Evolutionary conservation across 2,113 vertebrate genomes (phyloP).

Genomic region (Prochilodus magdalenae): DNA sequence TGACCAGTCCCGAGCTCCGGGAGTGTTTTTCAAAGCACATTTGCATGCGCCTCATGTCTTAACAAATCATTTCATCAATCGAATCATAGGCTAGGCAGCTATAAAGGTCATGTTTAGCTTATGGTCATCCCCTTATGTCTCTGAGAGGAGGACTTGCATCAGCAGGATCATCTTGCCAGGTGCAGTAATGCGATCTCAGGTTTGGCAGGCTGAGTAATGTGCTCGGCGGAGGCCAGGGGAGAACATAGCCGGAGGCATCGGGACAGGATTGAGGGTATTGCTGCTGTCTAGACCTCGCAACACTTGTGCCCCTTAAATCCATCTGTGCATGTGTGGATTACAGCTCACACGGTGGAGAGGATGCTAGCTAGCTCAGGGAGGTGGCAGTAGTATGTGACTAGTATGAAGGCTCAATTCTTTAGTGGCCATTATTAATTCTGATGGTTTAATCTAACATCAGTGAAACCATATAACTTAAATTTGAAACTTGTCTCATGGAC

Average conservation of each 20-base stretch:
- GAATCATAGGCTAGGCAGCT: not conserved
- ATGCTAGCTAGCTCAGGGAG: not conserved
- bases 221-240: constrained; percentile 34
- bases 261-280: constrained; percentile 46
- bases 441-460: no score
- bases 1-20: not conserved
- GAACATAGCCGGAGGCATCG: constrained; percentile 35
- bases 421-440: no score
- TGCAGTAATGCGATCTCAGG: constrained; percentile 35
- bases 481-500: no score
- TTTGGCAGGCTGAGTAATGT: constrained; percentile 36
- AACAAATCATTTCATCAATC: constrained; percentile 25
- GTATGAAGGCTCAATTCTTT: not conserved
- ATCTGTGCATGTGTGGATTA: constrained; percentile 36
- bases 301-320: constrained; percentile 47
- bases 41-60: not conserved
- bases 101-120: constrained; percentile 43
- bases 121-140: constrained; percentile 18
- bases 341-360: not conserved
- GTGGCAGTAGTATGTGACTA: not conserved
- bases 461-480: no score
- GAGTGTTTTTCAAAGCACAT: not conserved
- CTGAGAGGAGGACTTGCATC: constrained; percentile 5
- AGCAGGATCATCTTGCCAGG: constrained; percentile 31
- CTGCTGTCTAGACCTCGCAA: constrained; percentile 46